Evolutionary conservation across 2,113 vertebrate species (phyloP).

Genomic region (Sander lucioperca): DNA sequence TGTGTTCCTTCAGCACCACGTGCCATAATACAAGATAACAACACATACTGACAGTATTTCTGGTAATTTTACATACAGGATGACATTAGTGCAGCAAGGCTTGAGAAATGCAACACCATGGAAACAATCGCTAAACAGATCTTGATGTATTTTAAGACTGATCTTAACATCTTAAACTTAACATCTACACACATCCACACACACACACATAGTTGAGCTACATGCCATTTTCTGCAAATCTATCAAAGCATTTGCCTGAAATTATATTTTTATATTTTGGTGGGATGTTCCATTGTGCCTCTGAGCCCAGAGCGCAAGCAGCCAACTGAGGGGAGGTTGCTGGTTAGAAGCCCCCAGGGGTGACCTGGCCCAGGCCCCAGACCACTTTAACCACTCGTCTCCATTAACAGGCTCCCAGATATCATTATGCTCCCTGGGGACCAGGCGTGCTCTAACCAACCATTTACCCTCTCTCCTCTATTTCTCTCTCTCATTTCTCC

Average conservation of each 20-base stretch:
- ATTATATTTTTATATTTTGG: slow-evolving; percentile 62
- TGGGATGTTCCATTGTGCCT: slow-evolving; percentile 48
- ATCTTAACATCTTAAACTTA: not conserved
- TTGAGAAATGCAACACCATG: not conserved
- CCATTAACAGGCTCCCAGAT: slow-evolving; percentile 80
- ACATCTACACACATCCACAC: not conserved
- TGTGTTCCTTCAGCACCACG: not conserved
- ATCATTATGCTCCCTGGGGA: slow-evolving; percentile 80
- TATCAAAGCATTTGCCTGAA: slow-evolving; percentile 52
- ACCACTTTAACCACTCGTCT: slow-evolving; percentile 81
- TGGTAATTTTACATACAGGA: slow-evolving; percentile 17
- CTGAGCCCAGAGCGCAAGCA: slow-evolving; percentile 42
- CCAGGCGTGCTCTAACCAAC: slow-evolving; percentile 76
- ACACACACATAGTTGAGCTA: slow-evolving; percentile 8
- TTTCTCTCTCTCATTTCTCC: slow-evolving; percentile 55
- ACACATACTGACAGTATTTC: not conserved
- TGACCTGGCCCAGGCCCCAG: slow-evolving; percentile 74
- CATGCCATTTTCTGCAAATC: slow-evolving; percentile 43
- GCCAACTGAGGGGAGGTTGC: slow-evolving; percentile 63
- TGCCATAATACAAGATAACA: not conserved
- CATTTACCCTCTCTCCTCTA: slow-evolving; percentile 81
- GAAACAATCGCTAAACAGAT: not conserved
- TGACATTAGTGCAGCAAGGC: not conserved
- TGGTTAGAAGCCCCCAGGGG: slow-evolving; percentile 74
- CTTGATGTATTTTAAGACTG: slow-evolving; percentile 9